These are phyloP conservation scores for Mactra quadrangularis DNA, from an alignment of 1,140 invertebrate species.

Conservation along the genomic window DNA sequence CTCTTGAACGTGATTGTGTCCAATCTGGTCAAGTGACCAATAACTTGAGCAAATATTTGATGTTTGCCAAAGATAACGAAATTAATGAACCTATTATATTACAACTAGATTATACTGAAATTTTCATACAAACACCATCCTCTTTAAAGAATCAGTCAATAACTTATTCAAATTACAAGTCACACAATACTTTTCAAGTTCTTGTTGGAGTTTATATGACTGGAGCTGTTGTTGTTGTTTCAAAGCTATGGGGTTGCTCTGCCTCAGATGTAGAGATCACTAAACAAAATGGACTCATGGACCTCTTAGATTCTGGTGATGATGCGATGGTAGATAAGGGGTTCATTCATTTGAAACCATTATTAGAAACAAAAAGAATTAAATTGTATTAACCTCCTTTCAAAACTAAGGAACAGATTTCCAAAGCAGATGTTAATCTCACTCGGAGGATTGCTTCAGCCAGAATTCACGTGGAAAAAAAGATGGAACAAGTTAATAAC, in stretches of 20 bases:
- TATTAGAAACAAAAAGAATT: slow-evolving; percentile 31
- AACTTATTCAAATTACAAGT: slow-evolving; percentile 64
- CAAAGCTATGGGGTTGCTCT: slow-evolving; percentile 31
- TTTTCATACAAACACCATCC: slow-evolving; percentile 63
- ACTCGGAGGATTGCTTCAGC: slow-evolving; percentile 63
- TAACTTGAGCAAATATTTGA: too few relatives aligned
- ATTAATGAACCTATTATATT: too few relatives aligned
- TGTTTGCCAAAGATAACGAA: too few relatives aligned
- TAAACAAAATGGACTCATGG: slow-evolving; percentile 39
- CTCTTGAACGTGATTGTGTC: too few relatives aligned
- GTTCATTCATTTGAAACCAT: slow-evolving; percentile 50
- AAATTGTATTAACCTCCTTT: slow-evolving; percentile 62
- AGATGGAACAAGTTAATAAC: slow-evolving; percentile 64
- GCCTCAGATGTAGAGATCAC: slow-evolving; percentile 60
- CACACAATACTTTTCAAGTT: too few relatives aligned
- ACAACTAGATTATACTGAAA: slow-evolving; percentile 62
- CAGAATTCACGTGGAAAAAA: slow-evolving; percentile 60
- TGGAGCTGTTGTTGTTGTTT: slow-evolving; percentile 50
- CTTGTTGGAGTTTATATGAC: slow-evolving; percentile 57
- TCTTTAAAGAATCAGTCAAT: slow-evolving; percentile 45
- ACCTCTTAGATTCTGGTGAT: slow-evolving; percentile 27
- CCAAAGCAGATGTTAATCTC: slow-evolving; percentile 44
- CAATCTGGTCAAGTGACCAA: too few relatives aligned
- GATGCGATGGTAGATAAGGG: slow-evolving; percentile 62
- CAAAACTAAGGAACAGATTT: slow-evolving; percentile 51